phyloP scores from a whole-genome alignment of 2,113 vertebrate species.

The Leptosomus discolor region DNA sequence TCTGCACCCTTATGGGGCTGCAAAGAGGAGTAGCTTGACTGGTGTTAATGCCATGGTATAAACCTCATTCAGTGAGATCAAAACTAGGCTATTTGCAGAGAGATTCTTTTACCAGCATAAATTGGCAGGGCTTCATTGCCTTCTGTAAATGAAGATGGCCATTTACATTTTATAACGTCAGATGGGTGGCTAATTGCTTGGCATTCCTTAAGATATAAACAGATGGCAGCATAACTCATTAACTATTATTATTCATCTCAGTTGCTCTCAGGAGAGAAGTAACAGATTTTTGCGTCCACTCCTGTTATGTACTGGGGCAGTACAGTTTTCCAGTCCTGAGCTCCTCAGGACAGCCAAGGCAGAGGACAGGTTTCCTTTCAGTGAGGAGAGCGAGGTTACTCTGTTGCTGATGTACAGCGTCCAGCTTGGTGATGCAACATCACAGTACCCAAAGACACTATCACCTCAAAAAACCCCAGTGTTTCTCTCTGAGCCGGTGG shows the following conservation, averaged over 20 bases:
- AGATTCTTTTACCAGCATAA: not conserved
- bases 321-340: not conserved
- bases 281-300: not conserved
- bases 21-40: not conserved
- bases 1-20: not conserved
- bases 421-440: not conserved
- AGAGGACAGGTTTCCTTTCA: not conserved
- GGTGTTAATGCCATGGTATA: not conserved
- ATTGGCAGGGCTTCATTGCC: not conserved
- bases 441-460: not conserved
- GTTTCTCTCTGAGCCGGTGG: not conserved
- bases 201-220: not conserved
- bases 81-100: not conserved
- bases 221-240: not conserved
- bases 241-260: not conserved
- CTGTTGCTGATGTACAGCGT: accelerated
- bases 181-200: constrained; percentile 40
- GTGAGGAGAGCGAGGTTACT: not conserved
- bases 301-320: accelerated
- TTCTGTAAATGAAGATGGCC: not conserved
- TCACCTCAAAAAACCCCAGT: not conserved
- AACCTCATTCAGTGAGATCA: not conserved
- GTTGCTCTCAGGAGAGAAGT: not conserved
- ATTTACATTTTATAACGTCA: not conserved
- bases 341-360: not conserved